A percentile compares a stretch with the other conserved stretches of the same genome.
These are phyloP conservation scores for Sterna hirundo DNA, from an alignment of 2,113 vertebrate genomes.

Conservation along the genomic window DNA sequence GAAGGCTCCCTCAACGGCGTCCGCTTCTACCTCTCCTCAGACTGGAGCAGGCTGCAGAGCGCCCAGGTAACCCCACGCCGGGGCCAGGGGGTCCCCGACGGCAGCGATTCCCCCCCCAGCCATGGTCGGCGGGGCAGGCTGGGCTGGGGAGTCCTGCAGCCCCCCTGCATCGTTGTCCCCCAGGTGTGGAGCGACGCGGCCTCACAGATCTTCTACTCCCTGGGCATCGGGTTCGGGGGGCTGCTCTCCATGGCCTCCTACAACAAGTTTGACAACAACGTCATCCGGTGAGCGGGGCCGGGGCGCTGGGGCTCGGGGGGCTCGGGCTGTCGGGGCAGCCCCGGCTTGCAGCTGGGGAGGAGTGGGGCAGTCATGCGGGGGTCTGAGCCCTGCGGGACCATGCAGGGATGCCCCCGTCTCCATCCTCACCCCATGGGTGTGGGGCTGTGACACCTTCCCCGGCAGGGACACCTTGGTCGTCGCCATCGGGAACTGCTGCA, in stretches of 20 bases:
- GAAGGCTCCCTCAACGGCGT: conserved; percentile 85
- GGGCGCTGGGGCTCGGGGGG: rapidly evolving
- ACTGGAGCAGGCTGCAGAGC: conserved; percentile 90
- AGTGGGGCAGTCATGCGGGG: rapidly evolving
- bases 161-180: rapidly evolving
- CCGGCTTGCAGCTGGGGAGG: neutral
- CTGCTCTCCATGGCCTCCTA: conserved; percentile 94
- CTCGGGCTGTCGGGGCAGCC: rapidly evolving
- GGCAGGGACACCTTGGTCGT: conserved; percentile 92
- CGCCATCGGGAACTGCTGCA: conserved; percentile 87
- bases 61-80: conserved; percentile 76
- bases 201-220: conserved; percentile 92
- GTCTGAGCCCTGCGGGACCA: rapidly evolving
- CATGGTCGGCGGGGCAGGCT: rapidly evolving
- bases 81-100: rapidly evolving
- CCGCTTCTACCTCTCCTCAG: conserved; percentile 89
- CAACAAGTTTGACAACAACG: conserved; percentile 92
- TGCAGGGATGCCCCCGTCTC: too few species aligned
- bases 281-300: neutral
- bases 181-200: conserved; percentile 94
- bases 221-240: conserved; percentile 89
- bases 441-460: neutral
- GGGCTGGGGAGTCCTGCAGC: neutral
- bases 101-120: neutral
- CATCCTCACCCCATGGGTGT: neutral